Evolutionary conservation across 2,888 invertebrate genomes (phyloP).

Genomic region (Uropetala carovei): DNA sequence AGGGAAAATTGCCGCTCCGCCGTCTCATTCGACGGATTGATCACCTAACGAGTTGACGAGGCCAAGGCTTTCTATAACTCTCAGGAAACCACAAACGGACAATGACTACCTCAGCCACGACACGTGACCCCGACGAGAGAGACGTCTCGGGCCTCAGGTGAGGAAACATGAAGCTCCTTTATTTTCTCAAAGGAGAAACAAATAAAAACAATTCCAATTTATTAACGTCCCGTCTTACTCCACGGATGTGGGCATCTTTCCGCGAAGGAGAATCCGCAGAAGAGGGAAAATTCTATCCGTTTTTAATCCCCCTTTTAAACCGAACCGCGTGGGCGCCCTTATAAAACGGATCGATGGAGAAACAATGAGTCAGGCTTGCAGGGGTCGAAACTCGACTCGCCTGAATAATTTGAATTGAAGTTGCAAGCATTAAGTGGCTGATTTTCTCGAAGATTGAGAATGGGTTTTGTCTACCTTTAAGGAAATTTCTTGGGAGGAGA

Average conservation of each 20-base stretch:
- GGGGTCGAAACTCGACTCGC: constrained; percentile 18
- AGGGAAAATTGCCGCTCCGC: background rate
- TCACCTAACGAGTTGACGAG: background rate
- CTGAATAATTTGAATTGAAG: constrained; percentile 39
- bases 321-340: background rate
- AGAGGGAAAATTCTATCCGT: background rate
- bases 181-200: background rate
- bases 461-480: constrained; percentile 26
- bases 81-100: constrained; percentile 21
- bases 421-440: constrained; percentile 30
- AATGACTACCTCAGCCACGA: constrained; percentile 19
- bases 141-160: background rate
- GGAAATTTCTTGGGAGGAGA: constrained; percentile 38
- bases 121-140: constrained; percentile 48
- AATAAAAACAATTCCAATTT: background rate
- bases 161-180: background rate
- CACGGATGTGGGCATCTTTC: background rate
- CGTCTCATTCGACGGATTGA: constrained; percentile 13
- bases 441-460: constrained; percentile 41
- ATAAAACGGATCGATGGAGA: background rate
- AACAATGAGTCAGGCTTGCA: background rate
- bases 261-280: background rate
- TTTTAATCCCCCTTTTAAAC: no score
- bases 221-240: background rate
- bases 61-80: constrained; percentile 43